phyloP scores from a whole-genome alignment of 2,888 invertebrate species.

The Drosophila prostipennis region DNA sequence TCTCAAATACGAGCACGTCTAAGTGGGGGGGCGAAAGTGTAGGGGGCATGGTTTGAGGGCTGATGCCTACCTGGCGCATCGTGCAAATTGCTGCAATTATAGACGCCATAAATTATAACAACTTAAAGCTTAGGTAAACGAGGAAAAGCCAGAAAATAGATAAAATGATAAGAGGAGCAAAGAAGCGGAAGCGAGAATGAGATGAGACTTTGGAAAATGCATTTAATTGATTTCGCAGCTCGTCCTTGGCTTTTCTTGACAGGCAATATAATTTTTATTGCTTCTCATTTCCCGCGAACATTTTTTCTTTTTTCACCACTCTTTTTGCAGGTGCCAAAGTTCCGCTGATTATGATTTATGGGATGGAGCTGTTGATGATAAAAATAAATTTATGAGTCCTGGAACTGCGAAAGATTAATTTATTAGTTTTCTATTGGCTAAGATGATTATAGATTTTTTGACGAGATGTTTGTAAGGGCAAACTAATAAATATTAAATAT shows the following conservation, averaged over 20 bases:
- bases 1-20: slow-evolving; percentile 53
- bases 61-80: slow-evolving; percentile 18
- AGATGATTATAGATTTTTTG: not conserved
- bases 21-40: not conserved
- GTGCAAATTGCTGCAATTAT: slow-evolving; percentile 76
- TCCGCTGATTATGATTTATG: slow-evolving; percentile 32
- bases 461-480: not conserved
- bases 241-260: slow-evolving; percentile 36
- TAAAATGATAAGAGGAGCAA: not conserved
- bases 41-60: not conserved
- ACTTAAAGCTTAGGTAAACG: slow-evolving; percentile 43
- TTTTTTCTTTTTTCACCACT: not conserved
- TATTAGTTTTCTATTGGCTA: not conserved
- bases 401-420: not conserved
- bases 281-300: slow-evolving; percentile 1
- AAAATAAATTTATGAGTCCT: not conserved
- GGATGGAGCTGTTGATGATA: not conserved
- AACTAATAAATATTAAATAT: too few species aligned
- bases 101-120: slow-evolving; percentile 75
- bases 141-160: slow-evolving; percentile 32
- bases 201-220: slow-evolving; percentile 50
- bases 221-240: slow-evolving; percentile 71
- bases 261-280: slow-evolving; percentile 29
- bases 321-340: slow-evolving; percentile 12
- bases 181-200: slow-evolving; percentile 1